Base-by-base conservation (phyloP, 2,888 invertebrate species). In the Hipparchia sbordonii region DNA sequence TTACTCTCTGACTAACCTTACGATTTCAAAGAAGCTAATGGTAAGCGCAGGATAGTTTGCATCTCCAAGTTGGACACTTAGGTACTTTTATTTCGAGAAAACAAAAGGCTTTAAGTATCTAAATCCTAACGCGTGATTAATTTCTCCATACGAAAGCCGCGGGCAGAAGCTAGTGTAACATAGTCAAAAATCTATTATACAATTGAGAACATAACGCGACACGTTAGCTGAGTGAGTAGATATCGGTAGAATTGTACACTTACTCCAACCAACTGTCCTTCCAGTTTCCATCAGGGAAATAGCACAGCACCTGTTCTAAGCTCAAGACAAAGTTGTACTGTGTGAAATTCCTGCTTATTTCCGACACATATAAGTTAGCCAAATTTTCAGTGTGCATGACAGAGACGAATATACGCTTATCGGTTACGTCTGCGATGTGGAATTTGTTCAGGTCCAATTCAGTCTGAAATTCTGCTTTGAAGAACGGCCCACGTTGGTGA, bases 401-500 rank as follows among this genome's bases (percentile, higher is more conserved):
- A 80, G 97, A 97, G 77, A 98, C 95, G 84, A 98, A 96, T 77
- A 97, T 95, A 89, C 97, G 95, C 81, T 96, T 96, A 80, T 96
- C 96, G 0, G 97, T 96, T 12, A 98, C 97, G 85, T 98, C 98
- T 0, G 97, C 97, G 67, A 98, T 95, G 85, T 97, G 97, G 87
- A 96, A 98, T 84, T 96, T 96, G 77, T 85, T 91, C 9, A 94
- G 85, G 72, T 95, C 95, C 66, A 96, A 85, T 77, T 95, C 95
- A 0, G 96, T 95, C 79, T 97, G 96, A 84, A 98, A 98, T 76
- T 96, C 94, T 0, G 98, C 97, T 80, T 95, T 95, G 72, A 95
- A 89, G 87, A 97, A 97, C 2, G 94, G 94, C 8, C 95, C 95
- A 72, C 96, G 93, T 86, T 96, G 96, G 84, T 97, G 96, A 0